These are phyloP conservation scores for Pachycephus smyrnensis DNA, from an alignment of 2,888 invertebrate species.

Conservation along the genomic window DNA sequence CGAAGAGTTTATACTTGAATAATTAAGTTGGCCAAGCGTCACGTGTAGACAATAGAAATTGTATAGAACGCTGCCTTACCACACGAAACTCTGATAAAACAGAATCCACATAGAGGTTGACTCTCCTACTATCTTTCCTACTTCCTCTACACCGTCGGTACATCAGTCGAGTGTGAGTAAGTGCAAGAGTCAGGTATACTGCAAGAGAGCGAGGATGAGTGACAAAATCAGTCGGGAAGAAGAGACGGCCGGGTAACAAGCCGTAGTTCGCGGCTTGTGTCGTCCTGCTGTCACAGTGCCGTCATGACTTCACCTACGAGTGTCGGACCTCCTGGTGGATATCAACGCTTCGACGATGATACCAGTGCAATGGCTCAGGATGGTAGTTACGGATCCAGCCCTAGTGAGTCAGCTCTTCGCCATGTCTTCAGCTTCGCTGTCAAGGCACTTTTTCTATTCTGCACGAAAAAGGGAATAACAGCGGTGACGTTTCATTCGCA, in stretches of 20 bases:
- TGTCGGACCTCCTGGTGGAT: conserved; percentile 42
- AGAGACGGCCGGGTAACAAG: background rate
- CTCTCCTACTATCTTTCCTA: too few species aligned
- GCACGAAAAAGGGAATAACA: background rate
- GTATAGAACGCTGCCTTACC: too few species aligned
- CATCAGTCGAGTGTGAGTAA: too few species aligned
- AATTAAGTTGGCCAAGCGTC: too few species aligned
- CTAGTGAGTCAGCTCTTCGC: conserved; percentile 44
- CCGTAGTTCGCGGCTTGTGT: background rate
- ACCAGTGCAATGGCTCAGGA: conserved; percentile 45
- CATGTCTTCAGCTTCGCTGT: background rate
- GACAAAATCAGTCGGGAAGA: background rate
- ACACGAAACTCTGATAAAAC: too few species aligned
- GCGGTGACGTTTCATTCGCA: too few species aligned
- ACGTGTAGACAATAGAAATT: too few species aligned
- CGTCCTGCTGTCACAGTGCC: background rate
- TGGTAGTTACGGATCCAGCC: conserved; percentile 45
- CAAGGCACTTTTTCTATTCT: background rate
- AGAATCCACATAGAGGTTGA: too few species aligned
- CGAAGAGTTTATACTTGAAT: too few species aligned
- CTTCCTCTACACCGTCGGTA: too few species aligned
- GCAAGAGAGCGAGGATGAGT: background rate
- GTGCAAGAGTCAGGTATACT: too few species aligned
- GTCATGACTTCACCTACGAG: conserved; percentile 43
- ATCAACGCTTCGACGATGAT: conserved; percentile 56